Base-by-base conservation (phyloP, 2,888 invertebrate species). In the Dorcus hopei region DNA sequence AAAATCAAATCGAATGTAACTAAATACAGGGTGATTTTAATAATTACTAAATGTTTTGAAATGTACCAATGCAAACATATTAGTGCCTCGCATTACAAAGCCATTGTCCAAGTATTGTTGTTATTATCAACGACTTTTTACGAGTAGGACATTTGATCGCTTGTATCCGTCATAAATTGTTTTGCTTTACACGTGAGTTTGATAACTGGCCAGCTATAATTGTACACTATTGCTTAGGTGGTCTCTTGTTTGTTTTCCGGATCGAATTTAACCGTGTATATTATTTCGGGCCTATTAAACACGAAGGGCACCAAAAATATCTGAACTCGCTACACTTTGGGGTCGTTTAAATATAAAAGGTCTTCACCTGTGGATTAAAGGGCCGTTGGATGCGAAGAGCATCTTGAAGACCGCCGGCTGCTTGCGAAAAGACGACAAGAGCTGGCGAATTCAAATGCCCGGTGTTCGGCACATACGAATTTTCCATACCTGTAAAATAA, bases 331-430 rank as follows among this genome's bases (percentile, higher is more conserved):
- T 6, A 14, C 42, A 42, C 11, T 42, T 19, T 3, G 19, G 19
- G 19, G 19, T 19, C 19, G n/a, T 45, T 45, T 11, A 45, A 45
- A 19, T 11, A 45, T 9, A 9, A 45, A 45, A 19, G 23, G 23
- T 45, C 45, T 78, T 80, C 79, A 87, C 87, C 85, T 87, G 86
- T 76, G 86, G 82, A 80, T 87, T 87, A 80, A 88, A 88, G 72
- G 88, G 88, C 77, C 88, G 83, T 80, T 88, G 88, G 80, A 88
- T 87, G 79, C 88, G 82, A 70, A 88, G 81, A 68, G 88, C 87
- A 81, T 89, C 88, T 76, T 87, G 86, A 78, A 88, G 82, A 73
- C 87, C 87, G 73, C 87, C 87, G 76, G 87, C 87, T 72, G 88
- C 87, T 81, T 88, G 87, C 68, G 88, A 88, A 77, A 89, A 85